Evolutionary conservation across 2,113 vertebrate species (phyloP).

Genomic region (Gymnarchus niloticus): DNA sequence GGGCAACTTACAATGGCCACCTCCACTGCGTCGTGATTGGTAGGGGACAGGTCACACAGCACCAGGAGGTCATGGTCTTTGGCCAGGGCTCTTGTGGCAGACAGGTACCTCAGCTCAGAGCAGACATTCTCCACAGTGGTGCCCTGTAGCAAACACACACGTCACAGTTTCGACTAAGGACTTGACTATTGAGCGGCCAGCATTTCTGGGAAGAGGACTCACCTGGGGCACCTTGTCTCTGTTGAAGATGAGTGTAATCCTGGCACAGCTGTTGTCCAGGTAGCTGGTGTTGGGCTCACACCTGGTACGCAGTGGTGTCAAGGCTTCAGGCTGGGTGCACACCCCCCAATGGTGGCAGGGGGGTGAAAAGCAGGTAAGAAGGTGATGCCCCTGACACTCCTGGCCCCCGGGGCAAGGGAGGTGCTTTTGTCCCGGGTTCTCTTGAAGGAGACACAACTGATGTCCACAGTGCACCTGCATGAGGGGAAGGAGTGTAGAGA

Average conservation of each 20-base stretch:
- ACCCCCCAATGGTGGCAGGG: constrained; percentile 81
- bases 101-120: constrained; percentile 80
- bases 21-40: constrained; percentile 73
- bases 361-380: constrained; percentile 78
- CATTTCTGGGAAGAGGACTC: constrained; percentile 23
- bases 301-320: constrained; percentile 55
- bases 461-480: constrained; percentile 80
- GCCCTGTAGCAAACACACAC: constrained; percentile 59
- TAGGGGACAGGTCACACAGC: constrained; percentile 77
- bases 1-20: constrained; percentile 80
- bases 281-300: constrained; percentile 79
- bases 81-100: constrained; percentile 71
- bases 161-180: not conserved
- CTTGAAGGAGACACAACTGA: constrained; percentile 71
- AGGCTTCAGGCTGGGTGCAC: constrained; percentile 65
- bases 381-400: constrained; percentile 67
- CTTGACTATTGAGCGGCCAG: not conserved
- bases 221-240: constrained; percentile 82
- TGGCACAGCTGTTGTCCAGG: constrained; percentile 80
- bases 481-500: not conserved
- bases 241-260: constrained; percentile 82
- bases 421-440: constrained; percentile 35
- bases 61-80: constrained; percentile 74
- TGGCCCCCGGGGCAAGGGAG: constrained; percentile 70
- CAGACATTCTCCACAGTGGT: constrained; percentile 88